Evolutionary conservation across 2,113 vertebrate species (phyloP).

Genomic region (Plectropomus leopardus): DNA sequence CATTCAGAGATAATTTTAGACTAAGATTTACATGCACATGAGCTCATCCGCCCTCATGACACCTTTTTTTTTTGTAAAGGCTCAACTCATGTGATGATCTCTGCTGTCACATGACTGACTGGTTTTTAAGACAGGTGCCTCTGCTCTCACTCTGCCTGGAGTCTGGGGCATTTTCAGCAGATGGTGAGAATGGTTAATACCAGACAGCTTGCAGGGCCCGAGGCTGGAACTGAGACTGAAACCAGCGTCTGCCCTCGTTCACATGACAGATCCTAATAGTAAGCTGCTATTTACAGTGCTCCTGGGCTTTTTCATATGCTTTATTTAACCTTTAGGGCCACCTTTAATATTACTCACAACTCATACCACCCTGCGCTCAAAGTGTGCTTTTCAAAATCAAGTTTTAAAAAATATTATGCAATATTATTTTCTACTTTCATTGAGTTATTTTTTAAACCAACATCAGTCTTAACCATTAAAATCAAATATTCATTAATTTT

Average conservation of each 20-base stretch:
- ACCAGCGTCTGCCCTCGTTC: slow-evolving; percentile 60
- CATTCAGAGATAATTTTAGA: not conserved
- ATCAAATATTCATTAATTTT: too few relatives aligned
- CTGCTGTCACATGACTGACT: slow-evolving; percentile 51
- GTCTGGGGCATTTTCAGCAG: slow-evolving; percentile 35
- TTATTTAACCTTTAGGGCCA: too few relatives aligned
- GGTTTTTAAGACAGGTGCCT: slow-evolving; percentile 43
- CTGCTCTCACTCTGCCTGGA: slow-evolving; percentile 11
- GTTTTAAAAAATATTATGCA: too few relatives aligned
- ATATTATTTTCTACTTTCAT: too few relatives aligned
- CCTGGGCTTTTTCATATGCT: not conserved
- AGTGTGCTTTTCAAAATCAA: too few relatives aligned
- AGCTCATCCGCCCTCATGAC: slow-evolving; percentile 19
- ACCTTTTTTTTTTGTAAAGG: not conserved
- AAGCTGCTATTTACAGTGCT: slow-evolving; percentile 14
- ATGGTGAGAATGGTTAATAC: slow-evolving; percentile 46
- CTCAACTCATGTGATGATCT: slow-evolving; percentile 49
- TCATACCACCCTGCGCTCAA: too few relatives aligned
- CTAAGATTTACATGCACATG: slow-evolving; percentile 1
- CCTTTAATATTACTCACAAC: too few relatives aligned
- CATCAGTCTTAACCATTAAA: too few relatives aligned
- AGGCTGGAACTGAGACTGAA: slow-evolving; percentile 82
- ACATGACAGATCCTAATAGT: slow-evolving; percentile 52
- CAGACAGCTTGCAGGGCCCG: slow-evolving; percentile 19
- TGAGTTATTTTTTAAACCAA: too few relatives aligned